Conservation (phyloP, 2,113 vertebrate species). For the Heptranchias perlo region DNA sequence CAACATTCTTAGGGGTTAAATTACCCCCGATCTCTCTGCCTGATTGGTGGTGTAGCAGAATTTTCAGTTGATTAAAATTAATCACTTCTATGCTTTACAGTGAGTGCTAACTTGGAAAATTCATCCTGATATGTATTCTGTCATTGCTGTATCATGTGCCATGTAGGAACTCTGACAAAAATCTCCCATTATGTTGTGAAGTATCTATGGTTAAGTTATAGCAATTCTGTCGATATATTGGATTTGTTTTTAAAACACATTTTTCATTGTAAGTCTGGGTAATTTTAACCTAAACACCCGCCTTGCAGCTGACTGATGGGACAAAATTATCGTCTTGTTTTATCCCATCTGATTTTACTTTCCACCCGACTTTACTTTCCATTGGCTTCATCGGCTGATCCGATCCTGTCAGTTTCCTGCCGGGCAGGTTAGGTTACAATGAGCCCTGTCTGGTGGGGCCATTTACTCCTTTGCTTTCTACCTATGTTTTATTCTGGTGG, state of each 20-base stretch:
- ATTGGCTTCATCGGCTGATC: not conserved
- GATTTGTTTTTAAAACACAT: not conserved
- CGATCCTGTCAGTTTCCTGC: not conserved
- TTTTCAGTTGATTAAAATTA: not conserved
- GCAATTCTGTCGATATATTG: not conserved
- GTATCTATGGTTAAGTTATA: not conserved
- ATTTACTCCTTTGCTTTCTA: not conserved
- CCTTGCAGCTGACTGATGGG: not conserved
- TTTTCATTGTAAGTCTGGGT: not conserved
- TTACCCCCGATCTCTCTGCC: not conserved
- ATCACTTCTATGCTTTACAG: not conserved
- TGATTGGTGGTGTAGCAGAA: not conserved
- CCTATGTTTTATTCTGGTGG: not conserved
- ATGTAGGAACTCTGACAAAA: not conserved
- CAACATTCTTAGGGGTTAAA: not conserved
- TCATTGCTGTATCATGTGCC: not conserved
- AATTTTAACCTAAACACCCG: not conserved
- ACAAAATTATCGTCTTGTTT: not conserved
- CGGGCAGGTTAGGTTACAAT: too few relatives aligned
- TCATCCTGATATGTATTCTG: not conserved
- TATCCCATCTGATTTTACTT: not conserved
- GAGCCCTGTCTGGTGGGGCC: not conserved
- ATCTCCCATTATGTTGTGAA: not conserved
- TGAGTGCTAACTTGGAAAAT: not conserved
- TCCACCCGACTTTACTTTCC: not conserved